Evolutionary conservation across 2,113 vertebrate genomes (phyloP).

Genomic region (Ariopsis seemanni): DNA sequence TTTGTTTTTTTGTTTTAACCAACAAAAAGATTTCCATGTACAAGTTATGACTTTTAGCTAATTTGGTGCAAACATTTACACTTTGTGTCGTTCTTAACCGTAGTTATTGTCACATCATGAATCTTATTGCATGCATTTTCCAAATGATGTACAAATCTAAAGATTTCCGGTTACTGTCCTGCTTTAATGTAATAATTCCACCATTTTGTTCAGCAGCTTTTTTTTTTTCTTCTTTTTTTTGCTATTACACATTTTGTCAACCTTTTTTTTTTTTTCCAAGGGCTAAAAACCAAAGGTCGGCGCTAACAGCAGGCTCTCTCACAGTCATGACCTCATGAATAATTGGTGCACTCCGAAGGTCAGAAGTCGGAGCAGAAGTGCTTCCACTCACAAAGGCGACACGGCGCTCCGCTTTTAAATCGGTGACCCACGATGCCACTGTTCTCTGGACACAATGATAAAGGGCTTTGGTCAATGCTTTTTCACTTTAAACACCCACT

Average conservation of each 20-base stretch:
- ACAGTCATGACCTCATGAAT: constrained; percentile 47
- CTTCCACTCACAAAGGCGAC: constrained; percentile 42
- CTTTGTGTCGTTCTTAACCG: too few relatives aligned
- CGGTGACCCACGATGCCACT: constrained; percentile 5
- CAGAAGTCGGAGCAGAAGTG: constrained; percentile 47
- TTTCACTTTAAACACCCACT: constrained; percentile 21
- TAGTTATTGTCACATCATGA: too few relatives aligned
- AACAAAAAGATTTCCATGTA: too few relatives aligned
- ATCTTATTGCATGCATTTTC: too few relatives aligned
- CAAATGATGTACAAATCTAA: too few relatives aligned
- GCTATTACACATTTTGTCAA: not conserved
- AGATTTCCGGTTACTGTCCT: not conserved
- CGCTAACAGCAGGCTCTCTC: constrained; percentile 23
- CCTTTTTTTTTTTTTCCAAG: not conserved
- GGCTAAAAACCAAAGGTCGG: constrained; percentile 27
- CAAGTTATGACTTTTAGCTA: too few relatives aligned
- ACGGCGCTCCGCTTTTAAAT: not conserved
- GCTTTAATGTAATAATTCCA: not conserved
- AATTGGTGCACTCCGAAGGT: constrained; percentile 39
- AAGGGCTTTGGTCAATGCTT: constrained; percentile 16
- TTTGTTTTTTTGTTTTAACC: too few relatives aligned
- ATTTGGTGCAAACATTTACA: too few relatives aligned
- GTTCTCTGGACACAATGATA: constrained; percentile 20
- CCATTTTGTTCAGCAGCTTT: not conserved
- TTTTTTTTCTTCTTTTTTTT: not conserved